Evolutionary conservation across 2,113 vertebrate species (phyloP).

Genomic region (Larimichthys polyactis): DNA sequence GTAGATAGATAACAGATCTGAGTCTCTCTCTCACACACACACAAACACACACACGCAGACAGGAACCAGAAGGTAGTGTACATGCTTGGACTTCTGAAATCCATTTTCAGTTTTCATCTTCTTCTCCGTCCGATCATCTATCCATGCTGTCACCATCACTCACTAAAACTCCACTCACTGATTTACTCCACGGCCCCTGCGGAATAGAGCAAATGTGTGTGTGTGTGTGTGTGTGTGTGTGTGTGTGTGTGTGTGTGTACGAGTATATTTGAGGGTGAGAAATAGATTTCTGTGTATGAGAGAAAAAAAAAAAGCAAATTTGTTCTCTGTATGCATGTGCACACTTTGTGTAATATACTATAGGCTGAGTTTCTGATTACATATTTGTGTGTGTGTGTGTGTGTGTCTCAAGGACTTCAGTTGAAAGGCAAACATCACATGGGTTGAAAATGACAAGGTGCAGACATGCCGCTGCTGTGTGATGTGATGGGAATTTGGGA

Average conservation of each 20-base stretch:
- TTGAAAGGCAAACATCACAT: constrained; percentile 24
- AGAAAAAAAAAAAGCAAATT: background rate
- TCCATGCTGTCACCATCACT: constrained; percentile 75
- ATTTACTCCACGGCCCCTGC: constrained; percentile 54
- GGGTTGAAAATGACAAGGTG: constrained; percentile 26
- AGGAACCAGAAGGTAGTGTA: constrained; percentile 42
- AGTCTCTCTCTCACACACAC: constrained; percentile 1
- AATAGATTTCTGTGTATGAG: constrained; percentile 38
- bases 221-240: too few relatives aligned
- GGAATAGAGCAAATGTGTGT: constrained; percentile 45
- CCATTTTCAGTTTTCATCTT: constrained; percentile 77
- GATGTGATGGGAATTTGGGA: constrained; percentile 6
- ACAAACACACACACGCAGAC: constrained; percentile 15
- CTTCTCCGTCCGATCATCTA: constrained; percentile 68
- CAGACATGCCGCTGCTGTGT: constrained; percentile 21
- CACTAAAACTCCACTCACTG: constrained; percentile 64
- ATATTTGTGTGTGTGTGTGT: background rate
- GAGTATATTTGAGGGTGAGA: constrained; percentile 64
- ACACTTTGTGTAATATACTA: background rate
- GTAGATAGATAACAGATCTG: constrained; percentile 7
- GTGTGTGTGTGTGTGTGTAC: constrained; percentile 5
- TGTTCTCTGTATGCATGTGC: background rate
- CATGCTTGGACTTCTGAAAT: constrained; percentile 68
- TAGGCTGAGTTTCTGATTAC: constrained; percentile 15
- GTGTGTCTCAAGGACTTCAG: constrained; percentile 12